Percentiles rank a stretch among this genome's conserved stretches.
Evolutionary conservation across 1,140 invertebrate genomes (phyloP).

Genomic region (Mylabris phalerata): DNA sequence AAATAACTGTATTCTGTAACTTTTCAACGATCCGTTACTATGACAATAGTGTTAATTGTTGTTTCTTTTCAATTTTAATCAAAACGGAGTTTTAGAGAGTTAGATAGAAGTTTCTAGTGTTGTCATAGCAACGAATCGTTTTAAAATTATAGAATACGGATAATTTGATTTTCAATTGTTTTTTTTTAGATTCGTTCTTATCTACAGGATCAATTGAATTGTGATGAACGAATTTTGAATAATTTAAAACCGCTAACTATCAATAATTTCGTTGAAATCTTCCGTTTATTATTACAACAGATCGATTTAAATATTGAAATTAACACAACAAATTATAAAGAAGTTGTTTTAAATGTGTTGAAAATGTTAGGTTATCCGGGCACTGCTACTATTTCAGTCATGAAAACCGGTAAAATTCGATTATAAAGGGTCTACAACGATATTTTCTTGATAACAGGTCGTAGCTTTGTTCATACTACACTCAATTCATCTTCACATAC

Average conservation of each 20-base stretch:
- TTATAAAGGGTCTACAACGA: neutral
- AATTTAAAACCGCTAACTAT: constrained; percentile 15
- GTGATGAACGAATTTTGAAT: neutral
- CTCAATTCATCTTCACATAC: too few species aligned
- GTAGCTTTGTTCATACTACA: too few species aligned
- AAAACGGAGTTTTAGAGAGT: too few species aligned
- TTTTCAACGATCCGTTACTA: too few species aligned
- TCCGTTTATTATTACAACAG: constrained; percentile 2
- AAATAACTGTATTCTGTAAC: too few species aligned
- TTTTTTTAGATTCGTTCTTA: neutral
- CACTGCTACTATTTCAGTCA: constrained; percentile 3
- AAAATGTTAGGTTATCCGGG: constrained; percentile 14
- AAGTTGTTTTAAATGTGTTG: constrained; percentile 7
- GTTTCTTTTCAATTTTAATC: too few species aligned
- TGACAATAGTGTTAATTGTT: too few species aligned
- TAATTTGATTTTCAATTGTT: neutral
- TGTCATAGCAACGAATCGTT: too few species aligned
- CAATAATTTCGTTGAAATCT: constrained; percentile 9
- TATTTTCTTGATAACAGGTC: neutral
- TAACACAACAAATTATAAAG: constrained; percentile 15
- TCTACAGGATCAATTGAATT: constrained; percentile 2
- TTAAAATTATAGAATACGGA: neutral
- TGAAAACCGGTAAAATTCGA: constrained; percentile 12
- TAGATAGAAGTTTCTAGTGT: too few species aligned
- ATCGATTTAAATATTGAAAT: constrained; percentile 11